phyloP scores from a whole-genome alignment of 37 sponge, comb jelly and placozoan species.

The Aplysina aerophoba region DNA sequence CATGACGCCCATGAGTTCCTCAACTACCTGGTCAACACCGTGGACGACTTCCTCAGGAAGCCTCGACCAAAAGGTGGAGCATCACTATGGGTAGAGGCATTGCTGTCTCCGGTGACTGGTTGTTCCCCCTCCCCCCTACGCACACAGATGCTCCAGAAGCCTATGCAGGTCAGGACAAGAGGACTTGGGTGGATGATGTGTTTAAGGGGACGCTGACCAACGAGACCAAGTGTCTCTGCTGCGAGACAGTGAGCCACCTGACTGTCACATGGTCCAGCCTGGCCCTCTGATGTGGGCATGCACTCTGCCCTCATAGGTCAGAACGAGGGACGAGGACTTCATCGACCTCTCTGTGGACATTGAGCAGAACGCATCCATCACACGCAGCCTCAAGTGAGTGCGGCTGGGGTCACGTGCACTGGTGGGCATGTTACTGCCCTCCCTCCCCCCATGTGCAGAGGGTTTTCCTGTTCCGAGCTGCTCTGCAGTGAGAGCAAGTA shows the following conservation, averaged over 20 bases:
- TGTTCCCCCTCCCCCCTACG: neutral
- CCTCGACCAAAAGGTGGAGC: too few relatives aligned
- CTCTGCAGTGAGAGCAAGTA: conserved; percentile 88
- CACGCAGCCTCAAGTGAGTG: conserved; percentile 88
- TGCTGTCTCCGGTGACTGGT: neutral
- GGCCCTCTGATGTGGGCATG: conserved; percentile 4
- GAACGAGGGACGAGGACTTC: conserved; percentile 94
- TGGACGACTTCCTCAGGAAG: conserved; percentile 80
- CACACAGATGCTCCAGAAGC: neutral
- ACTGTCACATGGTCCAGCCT: conserved; percentile 37
- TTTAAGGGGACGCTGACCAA: conserved; percentile 93
- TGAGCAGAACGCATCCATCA: conserved; percentile 94
- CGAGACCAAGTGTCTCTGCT: conserved; percentile 93
- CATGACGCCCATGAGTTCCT: conserved; percentile 99
- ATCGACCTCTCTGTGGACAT: conserved; percentile 97
- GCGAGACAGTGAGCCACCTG: conserved; percentile 80
- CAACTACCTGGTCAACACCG: conserved; percentile 94
- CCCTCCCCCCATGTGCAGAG: conserved; percentile 20
- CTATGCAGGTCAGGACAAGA: neutral
- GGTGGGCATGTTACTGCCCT: neutral
- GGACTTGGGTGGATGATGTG: conserved; percentile 89
- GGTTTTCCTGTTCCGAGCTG: conserved; percentile 87
- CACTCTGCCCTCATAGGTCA: conserved; percentile 25
- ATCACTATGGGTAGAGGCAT: too few relatives aligned
- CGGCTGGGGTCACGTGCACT: neutral